These are phyloP conservation scores for Phataginus tetradactyla DNA, from an alignment of 2,797 vertebrate species.

Conservation along the genomic window DNA sequence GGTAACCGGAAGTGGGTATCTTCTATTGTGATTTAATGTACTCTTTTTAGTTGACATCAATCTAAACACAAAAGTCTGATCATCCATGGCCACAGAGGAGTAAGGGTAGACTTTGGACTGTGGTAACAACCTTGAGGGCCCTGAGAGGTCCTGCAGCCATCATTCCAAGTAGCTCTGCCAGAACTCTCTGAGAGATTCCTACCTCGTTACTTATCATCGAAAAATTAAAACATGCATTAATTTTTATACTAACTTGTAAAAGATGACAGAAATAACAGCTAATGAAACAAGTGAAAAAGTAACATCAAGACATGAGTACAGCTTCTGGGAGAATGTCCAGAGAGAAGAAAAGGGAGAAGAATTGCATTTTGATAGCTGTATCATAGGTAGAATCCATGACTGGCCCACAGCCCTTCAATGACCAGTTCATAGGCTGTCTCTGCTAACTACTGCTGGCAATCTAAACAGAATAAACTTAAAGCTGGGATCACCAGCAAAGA, in stretches of 20 bases:
- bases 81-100: not conserved
- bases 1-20: not conserved
- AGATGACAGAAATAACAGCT: not conserved
- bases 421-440: not conserved
- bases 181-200: not conserved
- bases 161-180: not conserved
- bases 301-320: not conserved
- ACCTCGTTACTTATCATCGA: not conserved
- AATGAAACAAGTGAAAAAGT: constrained; percentile 48
- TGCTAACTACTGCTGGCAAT: not conserved
- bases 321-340: not conserved
- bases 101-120: not conserved
- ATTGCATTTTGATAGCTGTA: not conserved
- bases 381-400: not conserved
- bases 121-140: not conserved
- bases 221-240: not conserved
- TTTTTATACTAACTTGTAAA: not conserved
- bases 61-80: not conserved
- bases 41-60: not conserved
- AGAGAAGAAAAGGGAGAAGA: not conserved
- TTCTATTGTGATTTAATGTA: not conserved
- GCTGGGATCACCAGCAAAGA: not conserved
- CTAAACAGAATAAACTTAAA: not conserved
- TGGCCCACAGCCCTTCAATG: not conserved
- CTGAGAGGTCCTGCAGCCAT: not conserved